Conservation (phyloP, 2,113 vertebrate genomes). For the Micronisus gabar region DNA sequence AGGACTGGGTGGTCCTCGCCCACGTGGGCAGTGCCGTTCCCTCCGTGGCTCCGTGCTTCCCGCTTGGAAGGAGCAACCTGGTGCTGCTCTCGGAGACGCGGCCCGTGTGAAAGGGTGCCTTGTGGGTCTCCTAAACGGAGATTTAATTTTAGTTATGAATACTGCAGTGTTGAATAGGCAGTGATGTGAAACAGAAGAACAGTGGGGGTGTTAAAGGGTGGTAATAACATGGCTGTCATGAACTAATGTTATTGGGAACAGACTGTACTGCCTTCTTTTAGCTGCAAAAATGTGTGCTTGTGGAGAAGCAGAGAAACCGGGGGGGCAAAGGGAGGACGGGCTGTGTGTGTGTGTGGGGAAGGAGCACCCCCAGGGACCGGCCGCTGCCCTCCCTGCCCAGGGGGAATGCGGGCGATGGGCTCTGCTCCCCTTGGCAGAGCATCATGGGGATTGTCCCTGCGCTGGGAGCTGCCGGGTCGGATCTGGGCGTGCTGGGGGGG, state of each 20-base stretch:
- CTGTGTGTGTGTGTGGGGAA: background rate
- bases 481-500: background rate
- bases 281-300: background rate
- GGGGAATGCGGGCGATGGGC: background rate
- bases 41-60: rapidly evolving
- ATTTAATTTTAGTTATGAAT: constrained; percentile 41
- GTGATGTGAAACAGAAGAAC: constrained; percentile 42
- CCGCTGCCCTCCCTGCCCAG: background rate
- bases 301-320: background rate
- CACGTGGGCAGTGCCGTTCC: rapidly evolving
- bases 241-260: constrained; percentile 43
- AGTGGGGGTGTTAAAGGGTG: constrained; percentile 60
- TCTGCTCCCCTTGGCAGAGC: background rate
- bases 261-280: constrained; percentile 28
- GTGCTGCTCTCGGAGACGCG: rapidly evolving
- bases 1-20: background rate
- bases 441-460: rapidly evolving
- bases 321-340: background rate
- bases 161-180: constrained; percentile 1
- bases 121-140: background rate
- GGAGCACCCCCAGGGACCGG: background rate
- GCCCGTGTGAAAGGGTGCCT: background rate
- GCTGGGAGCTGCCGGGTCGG: rapidly evolving
- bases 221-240: constrained; percentile 66
- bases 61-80: background rate